Conservation (phyloP, 2,888 invertebrate species). For the Hydraecia micacea region DNA sequence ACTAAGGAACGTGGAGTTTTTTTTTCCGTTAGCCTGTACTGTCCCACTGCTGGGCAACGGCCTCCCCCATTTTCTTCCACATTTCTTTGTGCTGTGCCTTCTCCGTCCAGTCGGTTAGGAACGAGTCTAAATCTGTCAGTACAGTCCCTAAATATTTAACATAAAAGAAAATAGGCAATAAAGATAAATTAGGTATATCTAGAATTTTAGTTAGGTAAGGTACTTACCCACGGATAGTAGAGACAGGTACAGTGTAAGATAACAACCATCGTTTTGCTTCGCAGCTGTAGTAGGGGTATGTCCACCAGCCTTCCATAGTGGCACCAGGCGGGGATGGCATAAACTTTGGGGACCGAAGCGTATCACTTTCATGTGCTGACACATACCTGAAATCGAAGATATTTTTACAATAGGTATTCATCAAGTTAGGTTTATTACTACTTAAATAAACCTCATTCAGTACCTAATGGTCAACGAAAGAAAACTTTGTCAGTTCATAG, state of each 20-base stretch:
- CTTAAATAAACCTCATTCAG: not conserved
- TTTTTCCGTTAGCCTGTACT: too few species aligned
- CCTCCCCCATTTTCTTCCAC: too few species aligned
- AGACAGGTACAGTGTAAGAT: conserved; percentile 94
- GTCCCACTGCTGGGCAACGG: too few species aligned
- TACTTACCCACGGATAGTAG: conserved; percentile 82
- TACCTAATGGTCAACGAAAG: not conserved
- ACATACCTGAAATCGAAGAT: conserved; percentile 88
- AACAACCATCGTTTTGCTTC: conserved; percentile 94
- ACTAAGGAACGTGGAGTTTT: not conserved
- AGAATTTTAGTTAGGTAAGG: not conserved
- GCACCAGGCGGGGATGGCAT: conserved; percentile 92
- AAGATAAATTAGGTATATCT: not conserved
- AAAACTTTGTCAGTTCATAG: not conserved
- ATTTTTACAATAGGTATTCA: not conserved
- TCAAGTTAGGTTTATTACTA: not conserved
- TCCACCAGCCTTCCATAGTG: conserved; percentile 95
- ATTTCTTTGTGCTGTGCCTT: too few species aligned
- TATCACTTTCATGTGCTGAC: conserved; percentile 91
- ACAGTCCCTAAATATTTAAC: not conserved
- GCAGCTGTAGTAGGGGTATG: conserved; percentile 96
- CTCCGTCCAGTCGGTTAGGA: too few species aligned
- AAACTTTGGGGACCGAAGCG: conserved; percentile 92
- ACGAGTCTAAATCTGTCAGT: too few species aligned
- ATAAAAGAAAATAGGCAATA: not conserved